Base-by-base conservation (phyloP, 1,140 invertebrate genomes). In the Agrilus planipennis region DNA sequence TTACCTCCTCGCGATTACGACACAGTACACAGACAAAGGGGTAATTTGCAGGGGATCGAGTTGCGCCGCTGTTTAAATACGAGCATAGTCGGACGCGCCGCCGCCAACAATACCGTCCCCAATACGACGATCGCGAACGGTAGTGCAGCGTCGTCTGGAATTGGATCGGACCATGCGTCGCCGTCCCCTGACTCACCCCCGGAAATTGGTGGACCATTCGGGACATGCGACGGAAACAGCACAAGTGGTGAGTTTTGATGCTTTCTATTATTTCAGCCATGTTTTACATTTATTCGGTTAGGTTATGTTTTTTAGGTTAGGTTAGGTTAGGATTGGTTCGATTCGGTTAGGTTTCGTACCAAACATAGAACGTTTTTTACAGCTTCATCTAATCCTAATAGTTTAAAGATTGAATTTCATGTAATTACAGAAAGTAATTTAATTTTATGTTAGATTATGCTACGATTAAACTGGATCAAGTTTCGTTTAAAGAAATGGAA, bases 1-100 rank as follows among this genome's bases (percentile, higher is more conserved):
- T 58, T 91, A 35, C 91, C 92, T 1, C 90, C 91, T 0, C 75
- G 88, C 28, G 92, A 95, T 62, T 96, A 95, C 63, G 91, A 95
- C 57, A 88, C 84, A 1, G 78, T 85, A 5, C 83, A 87, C 52
- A 68, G 88, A 39, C 79, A 81, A 42, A 83, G 84, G 41, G 88
- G 87, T 1, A 89, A 87, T 56, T 62, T 87, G n/a, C 75, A 73
- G 19, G 81, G 81, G 23, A 86, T 88, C 36, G 84, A 89, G 53
- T 67, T 78, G 12, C 59, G 85, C 11, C 67, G 83, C 34, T 84
- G 79, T 45, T 60, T 80, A 17, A 83, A 81, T 52, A 63, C 76
- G 43, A 80, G 75, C 42, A 81, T 84, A 22, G 81, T 82, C 3
- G 79, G 80, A 1, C 65, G 67, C 20, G n/a, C n/a, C n/a, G n/a